phyloP scores from a whole-genome alignment of 2,113 vertebrate genomes.

The Microcebus murinus region DNA sequence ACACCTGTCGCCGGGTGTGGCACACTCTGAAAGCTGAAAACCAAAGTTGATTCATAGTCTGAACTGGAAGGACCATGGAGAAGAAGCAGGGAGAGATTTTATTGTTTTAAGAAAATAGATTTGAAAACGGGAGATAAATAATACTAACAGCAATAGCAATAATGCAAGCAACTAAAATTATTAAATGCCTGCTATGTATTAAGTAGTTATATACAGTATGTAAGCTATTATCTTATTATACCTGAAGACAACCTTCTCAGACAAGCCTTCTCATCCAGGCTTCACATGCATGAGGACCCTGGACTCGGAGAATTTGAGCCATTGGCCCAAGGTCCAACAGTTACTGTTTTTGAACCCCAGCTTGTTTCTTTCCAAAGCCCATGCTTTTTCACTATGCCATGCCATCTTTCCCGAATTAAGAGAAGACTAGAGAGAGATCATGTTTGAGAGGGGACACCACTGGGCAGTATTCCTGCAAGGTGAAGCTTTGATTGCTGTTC shows the following conservation, averaged over 20 bases:
- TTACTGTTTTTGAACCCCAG: neutral
- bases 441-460: neutral
- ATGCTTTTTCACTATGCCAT: rapidly evolving
- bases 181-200: neutral
- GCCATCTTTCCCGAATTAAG: neutral
- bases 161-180: neutral
- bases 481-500: neutral
- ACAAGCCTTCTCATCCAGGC: neutral
- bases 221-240: neutral
- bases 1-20: neutral
- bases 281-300: neutral
- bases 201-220: neutral
- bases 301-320: neutral
- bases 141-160: neutral
- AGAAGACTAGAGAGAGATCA: neutral
- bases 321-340: neutral
- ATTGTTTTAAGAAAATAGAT: constrained; percentile 8
- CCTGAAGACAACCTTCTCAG: neutral
- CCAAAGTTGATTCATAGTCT: neutral
- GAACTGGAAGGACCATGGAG: neutral
- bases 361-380: neutral
- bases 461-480: neutral
- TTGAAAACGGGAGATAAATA: neutral
- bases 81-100: neutral
- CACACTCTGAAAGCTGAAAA: neutral